phyloP scores from a whole-genome alignment of 2,888 invertebrate genomes.

The Dasysyrphus tricinctus region DNA sequence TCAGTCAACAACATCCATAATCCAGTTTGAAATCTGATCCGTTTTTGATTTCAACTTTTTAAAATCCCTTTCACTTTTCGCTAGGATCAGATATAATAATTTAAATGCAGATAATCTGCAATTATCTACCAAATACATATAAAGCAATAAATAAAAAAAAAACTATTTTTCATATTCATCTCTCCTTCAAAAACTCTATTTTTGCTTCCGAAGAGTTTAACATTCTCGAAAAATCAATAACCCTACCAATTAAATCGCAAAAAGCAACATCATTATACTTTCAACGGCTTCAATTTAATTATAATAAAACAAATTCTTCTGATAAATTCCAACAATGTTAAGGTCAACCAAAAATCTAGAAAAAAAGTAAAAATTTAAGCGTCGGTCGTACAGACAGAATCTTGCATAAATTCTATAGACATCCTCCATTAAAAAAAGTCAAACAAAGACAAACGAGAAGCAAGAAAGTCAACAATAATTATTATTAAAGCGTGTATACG shows the following conservation, averaged over 20 bases:
- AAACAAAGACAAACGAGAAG: slow-evolving; percentile 14
- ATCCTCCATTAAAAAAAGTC: slow-evolving; percentile 32
- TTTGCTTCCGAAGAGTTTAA: not conserved
- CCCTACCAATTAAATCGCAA: slow-evolving; percentile 1
- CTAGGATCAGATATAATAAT: not conserved
- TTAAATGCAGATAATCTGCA: not conserved
- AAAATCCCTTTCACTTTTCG: too few relatives aligned
- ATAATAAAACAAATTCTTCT: slow-evolving; percentile 2
- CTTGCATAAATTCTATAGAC: slow-evolving; percentile 10
- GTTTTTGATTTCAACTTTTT: too few relatives aligned
- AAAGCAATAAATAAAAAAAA: not conserved
- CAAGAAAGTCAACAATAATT: slow-evolving; percentile 1
- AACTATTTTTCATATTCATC: not conserved
- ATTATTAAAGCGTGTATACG: slow-evolving; percentile 18
- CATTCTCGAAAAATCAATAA: not conserved
- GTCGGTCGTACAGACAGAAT: too few relatives aligned
- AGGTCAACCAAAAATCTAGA: slow-evolving; percentile 41
- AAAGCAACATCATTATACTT: not conserved
- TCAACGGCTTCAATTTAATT: slow-evolving; percentile 30
- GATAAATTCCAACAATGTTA: slow-evolving; percentile 34
- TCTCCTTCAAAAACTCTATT: not conserved
- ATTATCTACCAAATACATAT: not conserved
- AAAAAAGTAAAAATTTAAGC: not conserved
- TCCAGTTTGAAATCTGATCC: too few relatives aligned
- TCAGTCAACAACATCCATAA: too few relatives aligned